phyloP scores from a whole-genome alignment of 2,797 vertebrate genomes.

The Heteromormyrus szaboi region DNA sequence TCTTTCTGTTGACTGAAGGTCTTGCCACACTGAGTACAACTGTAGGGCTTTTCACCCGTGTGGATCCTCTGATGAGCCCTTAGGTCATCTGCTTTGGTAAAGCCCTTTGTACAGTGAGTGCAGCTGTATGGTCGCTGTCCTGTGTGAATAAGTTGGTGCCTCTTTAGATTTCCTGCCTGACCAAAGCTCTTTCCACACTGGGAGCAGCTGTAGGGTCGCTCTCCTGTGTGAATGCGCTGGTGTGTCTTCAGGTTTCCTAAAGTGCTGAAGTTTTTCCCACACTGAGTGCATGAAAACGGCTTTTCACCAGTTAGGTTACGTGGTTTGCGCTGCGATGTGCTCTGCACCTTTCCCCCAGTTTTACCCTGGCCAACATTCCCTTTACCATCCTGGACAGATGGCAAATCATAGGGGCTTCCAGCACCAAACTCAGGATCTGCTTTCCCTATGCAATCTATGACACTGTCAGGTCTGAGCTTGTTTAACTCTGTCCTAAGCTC shows the following conservation, averaged over 20 bases:
- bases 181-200: conserved; percentile 74
- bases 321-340: conserved; percentile 44
- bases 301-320: conserved; percentile 66
- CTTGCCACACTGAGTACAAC: conserved; percentile 62
- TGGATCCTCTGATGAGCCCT: conserved; percentile 69
- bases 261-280: conserved; percentile 70
- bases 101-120: conserved; percentile 68
- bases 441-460: conserved; percentile 55
- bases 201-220: conserved; percentile 66
- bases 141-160: conserved; percentile 72
- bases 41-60: conserved; percentile 67
- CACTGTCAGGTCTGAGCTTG: conserved; percentile 62
- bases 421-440: conserved; percentile 49
- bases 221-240: conserved; percentile 69
- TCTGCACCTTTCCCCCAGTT: conserved; percentile 27
- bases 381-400: conserved; percentile 39
- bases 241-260: conserved; percentile 71
- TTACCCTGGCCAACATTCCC: neutral
- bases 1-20: conserved; percentile 67
- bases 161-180: conserved; percentile 68
- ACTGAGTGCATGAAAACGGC: conserved; percentile 67
- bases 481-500: conserved; percentile 67
- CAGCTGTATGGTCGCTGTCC: conserved; percentile 70
- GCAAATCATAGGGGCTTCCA: conserved; percentile 52
- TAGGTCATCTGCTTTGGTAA: conserved; percentile 70